These are phyloP conservation scores for Python bivittatus DNA, from an alignment of 2,113 vertebrate genomes.

Conservation along the genomic window DNA sequence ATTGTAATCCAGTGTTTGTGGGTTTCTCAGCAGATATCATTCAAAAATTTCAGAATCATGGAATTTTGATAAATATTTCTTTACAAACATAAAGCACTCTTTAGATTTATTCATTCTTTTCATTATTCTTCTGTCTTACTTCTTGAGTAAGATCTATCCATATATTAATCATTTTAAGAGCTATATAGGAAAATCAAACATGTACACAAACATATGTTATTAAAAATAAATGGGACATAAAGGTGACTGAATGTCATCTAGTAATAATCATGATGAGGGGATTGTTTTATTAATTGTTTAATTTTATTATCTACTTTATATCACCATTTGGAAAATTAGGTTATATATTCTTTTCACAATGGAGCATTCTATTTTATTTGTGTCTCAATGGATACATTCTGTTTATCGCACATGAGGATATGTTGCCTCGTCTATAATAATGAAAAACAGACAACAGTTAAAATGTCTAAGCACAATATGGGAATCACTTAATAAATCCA, in stretches of 20 bases:
- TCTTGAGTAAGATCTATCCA: background rate
- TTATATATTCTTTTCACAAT: slow-evolving; percentile 29
- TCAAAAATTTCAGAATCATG: background rate
- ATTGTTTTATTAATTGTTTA: slow-evolving; percentile 12
- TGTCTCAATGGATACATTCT: background rate
- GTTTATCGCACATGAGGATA: slow-evolving; percentile 22
- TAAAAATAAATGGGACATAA: background rate
- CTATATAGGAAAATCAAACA: background rate
- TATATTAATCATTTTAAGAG: background rate
- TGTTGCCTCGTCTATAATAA: slow-evolving; percentile 18
- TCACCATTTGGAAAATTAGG: slow-evolving; percentile 34
- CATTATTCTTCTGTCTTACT: background rate
- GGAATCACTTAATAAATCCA: slow-evolving; percentile 20
- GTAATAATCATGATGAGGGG: background rate
- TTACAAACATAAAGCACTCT: background rate
- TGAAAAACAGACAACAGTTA: slow-evolving; percentile 29
- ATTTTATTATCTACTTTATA: slow-evolving; percentile 19
- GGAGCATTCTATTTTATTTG: slow-evolving; percentile 43
- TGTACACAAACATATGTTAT: background rate
- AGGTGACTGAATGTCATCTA: background rate
- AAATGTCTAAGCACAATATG: background rate
- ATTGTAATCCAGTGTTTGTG: background rate
- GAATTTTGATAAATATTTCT: background rate
- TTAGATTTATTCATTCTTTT: background rate
- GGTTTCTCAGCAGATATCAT: background rate